Percentiles rank a stretch among this genome's conserved stretches.
Conservation (phyloP, 1,140 invertebrate genomes). For the Varroa destructor region DNA sequence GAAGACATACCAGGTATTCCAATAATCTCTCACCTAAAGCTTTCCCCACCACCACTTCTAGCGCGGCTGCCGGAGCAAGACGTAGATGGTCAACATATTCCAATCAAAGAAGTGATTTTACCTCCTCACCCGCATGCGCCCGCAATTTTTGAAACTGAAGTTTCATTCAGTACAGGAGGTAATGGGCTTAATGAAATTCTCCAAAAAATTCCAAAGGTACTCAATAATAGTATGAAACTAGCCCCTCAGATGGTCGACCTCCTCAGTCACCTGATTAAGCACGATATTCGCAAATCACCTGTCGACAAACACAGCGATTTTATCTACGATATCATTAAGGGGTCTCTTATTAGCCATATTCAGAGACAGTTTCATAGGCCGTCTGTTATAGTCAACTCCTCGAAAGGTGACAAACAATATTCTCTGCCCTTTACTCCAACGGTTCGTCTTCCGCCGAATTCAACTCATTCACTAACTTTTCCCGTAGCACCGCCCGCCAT, state of each 20-base stretch:
- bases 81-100: not conserved
- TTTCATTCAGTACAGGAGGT: not conserved
- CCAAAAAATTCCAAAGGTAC: constrained; percentile 8
- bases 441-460: not conserved
- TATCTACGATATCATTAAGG: not conserved
- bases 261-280: not conserved
- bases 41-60: not conserved
- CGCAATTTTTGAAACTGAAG: constrained; percentile 13
- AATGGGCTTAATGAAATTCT: constrained; percentile 13
- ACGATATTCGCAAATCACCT: not conserved
- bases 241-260: constrained; percentile 23
- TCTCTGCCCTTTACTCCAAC: not conserved
- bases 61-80: not conserved
- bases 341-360: constrained; percentile 1
- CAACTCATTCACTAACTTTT: not conserved
- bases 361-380: constrained; percentile 2
- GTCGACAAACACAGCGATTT: not conserved
- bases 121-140: not conserved
- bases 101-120: not conserved
- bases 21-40: constrained; percentile 2
- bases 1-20: not conserved
- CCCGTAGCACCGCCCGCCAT: constrained; percentile 18
- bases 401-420: not conserved
- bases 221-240: not conserved
- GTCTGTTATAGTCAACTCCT: not conserved